phyloP scores from a whole-genome alignment of 2,113 vertebrate genomes.

The Chaetodon auriga region DNA sequence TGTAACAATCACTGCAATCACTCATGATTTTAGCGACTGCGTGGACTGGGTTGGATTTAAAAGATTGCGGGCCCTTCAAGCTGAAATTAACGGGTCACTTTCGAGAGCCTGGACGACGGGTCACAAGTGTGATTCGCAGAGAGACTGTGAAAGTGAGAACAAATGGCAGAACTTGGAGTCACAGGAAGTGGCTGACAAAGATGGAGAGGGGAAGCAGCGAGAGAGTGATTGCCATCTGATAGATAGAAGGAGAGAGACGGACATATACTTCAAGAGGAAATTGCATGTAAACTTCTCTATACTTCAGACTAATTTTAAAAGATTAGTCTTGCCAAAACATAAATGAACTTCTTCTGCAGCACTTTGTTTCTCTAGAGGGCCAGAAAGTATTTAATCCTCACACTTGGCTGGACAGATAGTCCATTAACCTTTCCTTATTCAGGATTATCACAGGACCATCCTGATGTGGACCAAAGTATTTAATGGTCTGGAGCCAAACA shows the following conservation, averaged over 20 bases:
- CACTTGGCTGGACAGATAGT: conserved; percentile 30
- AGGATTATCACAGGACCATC: conserved; percentile 30
- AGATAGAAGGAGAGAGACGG: not conserved
- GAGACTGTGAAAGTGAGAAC: conserved; percentile 12
- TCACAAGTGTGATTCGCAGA: conserved; percentile 28
- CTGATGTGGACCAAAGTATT: conserved; percentile 41
- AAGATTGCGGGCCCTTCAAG: not conserved
- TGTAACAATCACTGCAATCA: not conserved
- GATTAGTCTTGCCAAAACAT: not conserved
- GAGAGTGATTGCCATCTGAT: not conserved
- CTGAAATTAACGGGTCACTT: not conserved
- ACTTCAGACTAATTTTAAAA: conserved; percentile 6
- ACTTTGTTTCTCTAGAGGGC: conserved; percentile 10
- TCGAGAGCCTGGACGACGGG: not conserved
- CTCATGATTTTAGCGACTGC: not conserved
- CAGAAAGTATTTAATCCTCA: conserved; percentile 52
- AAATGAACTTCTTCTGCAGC: conserved; percentile 8
- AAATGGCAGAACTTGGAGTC: not conserved
- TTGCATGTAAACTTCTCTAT: not conserved
- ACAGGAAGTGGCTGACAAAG: conserved; percentile 18
- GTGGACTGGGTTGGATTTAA: not conserved
- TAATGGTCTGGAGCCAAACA: conserved; percentile 26
- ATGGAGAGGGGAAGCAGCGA: conserved; percentile 1
- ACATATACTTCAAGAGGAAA: not conserved
- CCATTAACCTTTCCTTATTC: conserved; percentile 66